Evolutionary conservation across 2,113 vertebrate species (phyloP).

Genomic region (Haemorhous mexicanus): DNA sequence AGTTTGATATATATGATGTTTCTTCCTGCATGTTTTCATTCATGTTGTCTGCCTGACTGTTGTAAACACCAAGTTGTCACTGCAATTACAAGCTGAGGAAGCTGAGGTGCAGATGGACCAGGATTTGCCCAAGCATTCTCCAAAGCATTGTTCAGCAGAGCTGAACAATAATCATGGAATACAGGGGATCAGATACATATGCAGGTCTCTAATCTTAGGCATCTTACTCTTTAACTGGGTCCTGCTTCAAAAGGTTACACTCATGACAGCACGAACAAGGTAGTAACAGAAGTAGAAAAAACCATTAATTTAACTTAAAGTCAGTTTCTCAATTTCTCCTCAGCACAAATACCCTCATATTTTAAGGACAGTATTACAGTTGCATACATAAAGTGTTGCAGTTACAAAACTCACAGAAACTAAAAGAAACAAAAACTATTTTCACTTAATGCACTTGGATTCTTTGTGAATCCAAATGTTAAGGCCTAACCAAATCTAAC

Average conservation of each 20-base stretch:
- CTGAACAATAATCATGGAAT: not conserved
- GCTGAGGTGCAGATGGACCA: not conserved
- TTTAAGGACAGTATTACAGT: not conserved
- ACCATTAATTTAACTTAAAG: not conserved
- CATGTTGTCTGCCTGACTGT: not conserved
- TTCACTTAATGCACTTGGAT: not conserved
- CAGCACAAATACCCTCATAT: not conserved
- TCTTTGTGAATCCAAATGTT: not conserved
- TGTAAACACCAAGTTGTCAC: not conserved
- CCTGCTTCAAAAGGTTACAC: not conserved
- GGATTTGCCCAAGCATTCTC: not conserved
- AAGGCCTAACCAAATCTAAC: not conserved
- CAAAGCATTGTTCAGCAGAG: not conserved
- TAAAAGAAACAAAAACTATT: not conserved
- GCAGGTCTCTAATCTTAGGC: not conserved
- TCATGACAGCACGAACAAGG: not conserved
- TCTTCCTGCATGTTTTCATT: not conserved
- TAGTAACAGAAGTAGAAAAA: not conserved
- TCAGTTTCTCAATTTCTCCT: not conserved
- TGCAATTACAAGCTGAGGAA: not conserved
- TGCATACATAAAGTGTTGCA: not conserved
- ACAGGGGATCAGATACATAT: not conserved
- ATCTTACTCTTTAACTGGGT: not conserved
- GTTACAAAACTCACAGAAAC: not conserved
- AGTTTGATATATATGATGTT: not conserved